Evolutionary conservation across 1,140 invertebrate species (phyloP), one percentile per base, ranked within the genome.

Genomic region (Geopemphigus sp.): DNA sequence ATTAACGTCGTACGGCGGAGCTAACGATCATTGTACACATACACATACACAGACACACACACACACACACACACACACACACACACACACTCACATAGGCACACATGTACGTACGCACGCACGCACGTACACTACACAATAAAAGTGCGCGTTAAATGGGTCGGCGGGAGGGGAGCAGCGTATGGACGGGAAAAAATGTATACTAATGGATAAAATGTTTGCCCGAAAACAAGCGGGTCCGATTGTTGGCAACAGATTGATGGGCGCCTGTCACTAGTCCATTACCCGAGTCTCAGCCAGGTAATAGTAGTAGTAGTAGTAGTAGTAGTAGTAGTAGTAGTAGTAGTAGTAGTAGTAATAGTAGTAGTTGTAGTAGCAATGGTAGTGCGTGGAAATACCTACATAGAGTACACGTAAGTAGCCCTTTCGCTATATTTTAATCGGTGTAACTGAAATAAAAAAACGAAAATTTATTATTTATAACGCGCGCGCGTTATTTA

Each of bases 171-270:
- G 22, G 32, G 54, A 11, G 54, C n/a, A n/a, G 56, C 8, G 15
- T 2, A 17, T 1, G 11, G 73, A 26, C 12, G 24, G 39, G 8
- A 10, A 3, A 50, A 76, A 76, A 76, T 47, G 63, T 57, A 63
- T 61, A 63, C 74, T 78, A 78, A 78, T 78, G 74, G 74, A 78
- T 78, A 78, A 78, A 63, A 78, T 57, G 72, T 76, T 76, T 76
- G 72, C 59, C 72, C 74, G 57, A 78, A 78, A 78, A 78, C 74
- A 78, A 78, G 45, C 56, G 57, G 39, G 50, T 57, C 32, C 57
- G 74, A 78, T 78, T 63, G 74, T 78, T 78, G 74, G 74, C 74
- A 78, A 78, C 74, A 45, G 74, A 78, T 78, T 78, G 74, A 78
- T 78, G 74, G 74, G 74, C 39, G 57, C 74, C 74, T 61, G 74